Evolutionary conservation across 2,113 vertebrate species (phyloP).

Genomic region (Casuarius casuarius): DNA sequence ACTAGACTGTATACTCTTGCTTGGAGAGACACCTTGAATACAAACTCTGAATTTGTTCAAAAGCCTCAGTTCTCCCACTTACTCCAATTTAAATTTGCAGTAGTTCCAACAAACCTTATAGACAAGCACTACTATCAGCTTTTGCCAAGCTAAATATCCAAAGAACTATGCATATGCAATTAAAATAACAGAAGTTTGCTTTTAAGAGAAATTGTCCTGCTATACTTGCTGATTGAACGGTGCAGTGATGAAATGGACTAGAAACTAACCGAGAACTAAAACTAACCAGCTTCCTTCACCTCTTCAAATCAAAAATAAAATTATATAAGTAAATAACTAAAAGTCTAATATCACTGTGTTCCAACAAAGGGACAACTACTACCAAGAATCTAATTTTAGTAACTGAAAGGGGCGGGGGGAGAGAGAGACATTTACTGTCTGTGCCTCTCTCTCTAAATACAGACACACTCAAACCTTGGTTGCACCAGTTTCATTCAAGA

Average conservation of each 20-base stretch:
- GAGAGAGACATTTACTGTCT: background rate
- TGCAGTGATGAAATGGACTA: background rate
- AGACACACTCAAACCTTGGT: background rate
- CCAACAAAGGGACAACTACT: background rate
- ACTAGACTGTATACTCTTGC: background rate
- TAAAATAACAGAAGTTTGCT: background rate
- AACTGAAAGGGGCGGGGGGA: background rate
- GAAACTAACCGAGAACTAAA: background rate
- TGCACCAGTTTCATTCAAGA: background rate
- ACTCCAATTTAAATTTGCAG: background rate
- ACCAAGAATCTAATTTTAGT: conserved; percentile 15
- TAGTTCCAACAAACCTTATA: background rate
- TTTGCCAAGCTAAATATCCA: background rate
- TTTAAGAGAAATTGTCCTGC: background rate
- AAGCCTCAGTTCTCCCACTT: conserved; percentile 20
- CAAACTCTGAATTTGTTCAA: background rate
- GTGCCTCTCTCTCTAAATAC: background rate
- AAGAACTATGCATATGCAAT: background rate
- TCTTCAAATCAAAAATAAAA: conserved; percentile 8
- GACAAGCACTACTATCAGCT: background rate
- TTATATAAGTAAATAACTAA: background rate
- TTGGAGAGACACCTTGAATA: background rate
- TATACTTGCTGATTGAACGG: background rate
- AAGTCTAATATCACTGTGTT: no score
- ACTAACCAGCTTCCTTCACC: background rate